Evolutionary conservation across 2,888 invertebrate species (phyloP).

Genomic region (Mimumesa dahlbomi): DNA sequence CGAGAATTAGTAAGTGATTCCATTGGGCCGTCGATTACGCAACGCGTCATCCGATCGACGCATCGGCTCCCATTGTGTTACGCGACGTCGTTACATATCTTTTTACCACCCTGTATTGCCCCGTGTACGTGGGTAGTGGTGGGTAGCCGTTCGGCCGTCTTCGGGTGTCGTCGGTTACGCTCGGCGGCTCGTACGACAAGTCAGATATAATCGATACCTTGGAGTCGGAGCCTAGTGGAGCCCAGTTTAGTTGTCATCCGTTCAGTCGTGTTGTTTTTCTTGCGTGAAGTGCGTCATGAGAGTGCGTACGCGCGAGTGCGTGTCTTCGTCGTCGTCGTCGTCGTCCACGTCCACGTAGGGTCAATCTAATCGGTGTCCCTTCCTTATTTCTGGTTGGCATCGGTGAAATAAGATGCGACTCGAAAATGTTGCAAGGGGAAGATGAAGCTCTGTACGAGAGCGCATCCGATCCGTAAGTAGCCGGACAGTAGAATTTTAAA

Average conservation of each 20-base stretch:
- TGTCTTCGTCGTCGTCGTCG: too few species aligned
- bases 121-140: conserved; percentile 25
- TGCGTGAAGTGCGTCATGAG: conserved; percentile 43
- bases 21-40: conserved; percentile 43
- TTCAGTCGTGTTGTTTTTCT: conserved; percentile 49
- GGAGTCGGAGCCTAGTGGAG: conserved; percentile 48
- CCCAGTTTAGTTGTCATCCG: conserved; percentile 60
- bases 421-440: conserved; percentile 77
- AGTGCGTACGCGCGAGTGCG: conserved; percentile 44
- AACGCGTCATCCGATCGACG: conserved; percentile 35
- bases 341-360: conserved; percentile 26
- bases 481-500: not conserved
- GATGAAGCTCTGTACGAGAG: conserved; percentile 75
- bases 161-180: conserved; percentile 36
- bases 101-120: conserved; percentile 19
- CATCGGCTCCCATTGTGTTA: conserved; percentile 41
- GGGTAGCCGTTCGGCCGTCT: conserved; percentile 22
- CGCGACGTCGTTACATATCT: conserved; percentile 34
- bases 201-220: conserved; percentile 58
- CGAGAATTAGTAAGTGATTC: conserved; percentile 26
- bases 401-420: conserved; percentile 67
- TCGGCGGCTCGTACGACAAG: conserved; percentile 47
- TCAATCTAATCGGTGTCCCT: conserved; percentile 11
- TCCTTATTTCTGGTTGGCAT: conserved; percentile 24
- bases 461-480: conserved; percentile 72